Evolutionary conservation across 2,113 vertebrate species (phyloP).

Genomic region (Ranitomeya variabilis): DNA sequence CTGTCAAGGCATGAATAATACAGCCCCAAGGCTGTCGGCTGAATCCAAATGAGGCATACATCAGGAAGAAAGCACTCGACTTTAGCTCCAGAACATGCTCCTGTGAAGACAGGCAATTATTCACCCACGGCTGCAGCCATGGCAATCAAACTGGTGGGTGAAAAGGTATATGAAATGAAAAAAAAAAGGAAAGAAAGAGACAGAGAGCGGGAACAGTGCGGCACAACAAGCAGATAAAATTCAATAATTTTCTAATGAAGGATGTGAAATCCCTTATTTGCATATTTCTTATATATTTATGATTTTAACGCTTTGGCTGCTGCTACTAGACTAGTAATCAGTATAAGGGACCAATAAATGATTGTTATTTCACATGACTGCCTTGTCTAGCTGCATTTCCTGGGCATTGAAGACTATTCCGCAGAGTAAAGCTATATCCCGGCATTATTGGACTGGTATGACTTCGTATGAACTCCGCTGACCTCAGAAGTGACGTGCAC

Average conservation of each 20-base stretch:
- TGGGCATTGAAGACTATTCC: background rate
- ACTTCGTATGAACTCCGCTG: background rate
- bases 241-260: conserved; percentile 68
- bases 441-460: background rate
- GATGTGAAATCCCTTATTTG: conserved; percentile 57
- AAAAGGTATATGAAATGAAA: conserved; percentile 70
- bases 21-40: conserved; percentile 91
- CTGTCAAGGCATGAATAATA: conserved; percentile 99
- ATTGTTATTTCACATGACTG: background rate
- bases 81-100: conserved; percentile 87
- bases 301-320: conserved; percentile 2
- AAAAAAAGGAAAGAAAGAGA: conserved; percentile 60
- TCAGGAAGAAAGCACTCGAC: conserved; percentile 95
- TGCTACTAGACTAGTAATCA: background rate
- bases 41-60: conserved; percentile 97
- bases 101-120: conserved; percentile 96
- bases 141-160: conserved; percentile 83
- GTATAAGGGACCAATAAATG: background rate
- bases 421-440: too few species aligned
- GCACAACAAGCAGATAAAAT: conserved; percentile 66
- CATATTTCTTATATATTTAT: background rate
- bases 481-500: background rate
- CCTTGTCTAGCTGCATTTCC: background rate
- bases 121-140: conserved; percentile 87
- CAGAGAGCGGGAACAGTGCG: conserved; percentile 65